A percentile compares a stretch with the other conserved stretches of the same genome.
Conservation (phyloP, 2,797 vertebrate species). For the Scleropages formosus region DNA sequence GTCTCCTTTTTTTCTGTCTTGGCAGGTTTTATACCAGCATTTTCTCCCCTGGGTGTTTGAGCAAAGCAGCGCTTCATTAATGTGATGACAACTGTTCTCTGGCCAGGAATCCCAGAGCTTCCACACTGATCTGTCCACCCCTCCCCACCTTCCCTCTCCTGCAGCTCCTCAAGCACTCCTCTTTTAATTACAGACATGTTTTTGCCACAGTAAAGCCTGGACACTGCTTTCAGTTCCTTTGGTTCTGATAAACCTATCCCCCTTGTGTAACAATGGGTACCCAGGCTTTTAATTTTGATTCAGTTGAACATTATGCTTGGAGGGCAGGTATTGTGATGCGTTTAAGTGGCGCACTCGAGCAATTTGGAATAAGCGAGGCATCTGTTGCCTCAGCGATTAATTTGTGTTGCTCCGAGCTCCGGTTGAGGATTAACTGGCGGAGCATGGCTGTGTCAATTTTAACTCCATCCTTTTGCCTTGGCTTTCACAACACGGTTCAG, state of each 20-base stretch:
- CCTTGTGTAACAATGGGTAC: background rate
- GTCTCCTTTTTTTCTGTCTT: too few species aligned
- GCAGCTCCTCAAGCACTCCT: background rate
- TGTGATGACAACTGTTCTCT: background rate
- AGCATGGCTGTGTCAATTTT: slow-evolving; percentile 3
- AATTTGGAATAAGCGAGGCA: background rate
- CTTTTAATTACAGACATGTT: background rate
- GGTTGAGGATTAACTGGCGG: slow-evolving; percentile 11
- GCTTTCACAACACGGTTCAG: background rate
- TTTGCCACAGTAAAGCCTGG: background rate
- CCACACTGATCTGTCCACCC: background rate
- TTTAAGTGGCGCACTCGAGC: slow-evolving; percentile 21
- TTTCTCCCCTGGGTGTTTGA: background rate
- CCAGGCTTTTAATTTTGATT: background rate
- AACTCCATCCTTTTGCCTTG: too few species aligned
- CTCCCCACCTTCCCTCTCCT: background rate
- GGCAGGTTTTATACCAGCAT: too few species aligned
- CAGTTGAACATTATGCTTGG: background rate
- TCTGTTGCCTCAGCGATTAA: background rate
- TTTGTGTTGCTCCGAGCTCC: slow-evolving; percentile 4
- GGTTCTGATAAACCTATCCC: background rate
- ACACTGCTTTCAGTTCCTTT: background rate
- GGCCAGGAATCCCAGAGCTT: background rate
- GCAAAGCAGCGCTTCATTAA: background rate
- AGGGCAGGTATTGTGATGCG: slow-evolving; percentile 13